Conservation (phyloP, 2,113 vertebrate species). For the Anolis sagrei region DNA sequence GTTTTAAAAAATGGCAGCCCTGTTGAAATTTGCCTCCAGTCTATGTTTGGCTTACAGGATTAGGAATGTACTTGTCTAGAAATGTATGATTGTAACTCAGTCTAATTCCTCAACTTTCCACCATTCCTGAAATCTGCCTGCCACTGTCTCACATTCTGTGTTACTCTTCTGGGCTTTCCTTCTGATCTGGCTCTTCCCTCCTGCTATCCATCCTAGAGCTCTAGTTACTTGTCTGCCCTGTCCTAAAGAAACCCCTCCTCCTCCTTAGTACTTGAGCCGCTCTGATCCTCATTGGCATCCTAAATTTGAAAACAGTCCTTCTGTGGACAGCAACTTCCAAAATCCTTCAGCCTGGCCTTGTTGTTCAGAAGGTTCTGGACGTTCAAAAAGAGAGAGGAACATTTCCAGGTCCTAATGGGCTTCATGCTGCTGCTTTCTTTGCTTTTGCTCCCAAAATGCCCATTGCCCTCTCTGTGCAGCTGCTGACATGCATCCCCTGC, state of each 20-base stretch:
- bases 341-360: not conserved
- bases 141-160: not conserved
- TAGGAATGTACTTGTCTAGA: too few relatives aligned
- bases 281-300: too few relatives aligned
- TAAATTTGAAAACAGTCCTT: not conserved
- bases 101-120: too few relatives aligned
- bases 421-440: not conserved
- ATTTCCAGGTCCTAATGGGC: not conserved
- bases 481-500: not conserved
- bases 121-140: not conserved
- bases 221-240: not conserved
- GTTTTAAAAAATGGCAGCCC: not conserved
- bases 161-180: too few relatives aligned
- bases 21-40: not conserved
- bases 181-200: not conserved
- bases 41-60: not conserved
- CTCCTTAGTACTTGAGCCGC: not conserved
- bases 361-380: too few relatives aligned
- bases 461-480: not conserved
- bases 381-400: too few relatives aligned
- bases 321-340: not conserved
- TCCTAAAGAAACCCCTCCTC: not conserved
- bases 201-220: not conserved
- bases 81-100: too few relatives aligned
- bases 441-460: not conserved